Evolutionary conservation across 2,797 vertebrate species (phyloP), one percentile per base, ranked within the genome.

Genomic region (Myotis vivesi): DNA sequence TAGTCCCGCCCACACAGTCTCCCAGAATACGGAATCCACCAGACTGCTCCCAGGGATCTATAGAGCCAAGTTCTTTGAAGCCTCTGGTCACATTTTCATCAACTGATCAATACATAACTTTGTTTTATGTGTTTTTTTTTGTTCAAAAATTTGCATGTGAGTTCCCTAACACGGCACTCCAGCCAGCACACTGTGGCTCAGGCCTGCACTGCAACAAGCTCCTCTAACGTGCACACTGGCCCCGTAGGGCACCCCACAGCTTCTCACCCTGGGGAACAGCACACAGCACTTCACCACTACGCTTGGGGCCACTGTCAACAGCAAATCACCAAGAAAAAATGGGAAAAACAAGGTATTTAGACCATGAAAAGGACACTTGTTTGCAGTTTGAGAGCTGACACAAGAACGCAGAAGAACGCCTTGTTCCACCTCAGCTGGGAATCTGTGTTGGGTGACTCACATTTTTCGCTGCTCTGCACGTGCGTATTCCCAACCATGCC

Each of bases 251-350:
- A 76, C n/a, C 8, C n/a, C 2, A 16, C 19, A 25, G 25, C 7
- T n/a, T 49, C 28, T 20, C 9, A 16, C 22, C 20, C 9, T 83
- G 64, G 28, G 33, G n/a, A n/a, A 62, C 17, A 38, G 3, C 8
- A 12, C 53, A 0, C 9, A 12, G 22, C 2, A 2, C 68, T 33
- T 30, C 0, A 30, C 33, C 5, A 20, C 6, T 36, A 23, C 16
- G 4, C 9, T 8, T 13, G 19, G 38, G 36, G 38, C 23, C 36
- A 38, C 19, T 51, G 62, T 81, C 75, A 86, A 57, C 20, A 57
- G 59, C 10, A 22, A 72, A 84, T 36, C 22, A 53, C 41, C 49
- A 41, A 57, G 20, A 46, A 46, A 72, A 59, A 85, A n/a, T 0
- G n/a, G 3, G 36, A 44, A 28, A 80, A 84, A 16, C n/a, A 8